phyloP scores from a whole-genome alignment of 2,113 vertebrate genomes.

The Oryctolagus cuniculus region mOryCun1.1 NC_091441.1:113081001-113081500 shows the following conservation, averaged over 20 bases:
- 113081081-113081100: conserved; percentile 93
- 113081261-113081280: background rate
- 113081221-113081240: accelerated
- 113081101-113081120: conserved; percentile 92
- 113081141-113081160: conserved; percentile 94
- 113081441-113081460: background rate
- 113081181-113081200: conserved; percentile 93
- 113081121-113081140: conserved; percentile 94
- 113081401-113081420: background rate
- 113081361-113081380: background rate
- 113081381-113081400: accelerated
- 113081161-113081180: conserved; percentile 96
- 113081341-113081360: background rate
- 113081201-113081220: conserved; percentile 92
- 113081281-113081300: background rate
- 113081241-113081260: background rate
- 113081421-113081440: background rate
- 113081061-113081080: accelerated
- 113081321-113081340: background rate
- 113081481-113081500: background rate
- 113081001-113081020: background rate
- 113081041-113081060: background rate
- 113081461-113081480: background rate
- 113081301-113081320: background rate
- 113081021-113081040: background rate